Conservation (phyloP, 1,140 invertebrate genomes). For the Eueides isabella region DNA sequence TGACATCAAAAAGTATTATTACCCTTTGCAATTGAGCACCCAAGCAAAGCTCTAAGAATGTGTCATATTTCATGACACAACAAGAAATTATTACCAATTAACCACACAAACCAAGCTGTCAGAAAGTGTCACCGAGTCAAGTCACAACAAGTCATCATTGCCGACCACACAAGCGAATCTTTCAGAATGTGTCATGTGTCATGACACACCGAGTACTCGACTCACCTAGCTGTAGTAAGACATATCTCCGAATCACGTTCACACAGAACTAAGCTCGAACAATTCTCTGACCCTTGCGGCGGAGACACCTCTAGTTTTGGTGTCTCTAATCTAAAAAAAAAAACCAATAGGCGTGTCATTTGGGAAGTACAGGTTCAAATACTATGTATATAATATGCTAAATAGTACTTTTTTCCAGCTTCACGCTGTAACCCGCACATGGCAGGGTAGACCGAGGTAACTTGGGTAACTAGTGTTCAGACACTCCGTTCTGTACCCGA, state of each 20-base stretch:
- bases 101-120: too few relatives aligned
- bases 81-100: too few relatives aligned
- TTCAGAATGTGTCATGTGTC: too few relatives aligned
- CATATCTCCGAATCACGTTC: conserved; percentile 69
- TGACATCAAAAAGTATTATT: too few relatives aligned
- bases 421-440: too few relatives aligned
- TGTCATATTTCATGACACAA: too few relatives aligned
- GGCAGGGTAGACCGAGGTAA: background rate
- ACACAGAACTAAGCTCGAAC: conserved; percentile 55
- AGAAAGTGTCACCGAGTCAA: too few relatives aligned
- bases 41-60: too few relatives aligned
- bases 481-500: background rate
- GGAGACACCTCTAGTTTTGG: conserved; percentile 28
- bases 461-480: background rate
- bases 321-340: conserved; percentile 16
- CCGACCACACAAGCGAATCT: too few relatives aligned
- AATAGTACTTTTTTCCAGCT: background rate
- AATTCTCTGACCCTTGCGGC: conserved; percentile 36
- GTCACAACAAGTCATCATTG: too few relatives aligned
- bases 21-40: too few relatives aligned
- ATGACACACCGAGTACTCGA: too few relatives aligned
- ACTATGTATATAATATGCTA: background rate
- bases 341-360: background rate
- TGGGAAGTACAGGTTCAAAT: background rate
- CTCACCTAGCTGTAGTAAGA: conserved; percentile 62